These are phyloP conservation scores for Pelodytes ibericus DNA, from an alignment of 2,797 vertebrate species.

Conservation along the genomic window DNA sequence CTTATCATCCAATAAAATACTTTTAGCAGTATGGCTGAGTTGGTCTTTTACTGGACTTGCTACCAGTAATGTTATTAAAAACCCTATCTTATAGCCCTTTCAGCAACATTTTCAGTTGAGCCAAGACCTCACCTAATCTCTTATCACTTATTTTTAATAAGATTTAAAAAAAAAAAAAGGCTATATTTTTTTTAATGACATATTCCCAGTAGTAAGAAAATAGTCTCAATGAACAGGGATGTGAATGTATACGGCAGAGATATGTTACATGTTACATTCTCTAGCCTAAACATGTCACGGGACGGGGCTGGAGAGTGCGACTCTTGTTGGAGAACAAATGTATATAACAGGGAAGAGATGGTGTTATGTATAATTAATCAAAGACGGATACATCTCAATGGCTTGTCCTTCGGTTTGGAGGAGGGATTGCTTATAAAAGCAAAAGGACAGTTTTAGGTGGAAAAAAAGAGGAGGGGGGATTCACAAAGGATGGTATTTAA, in stretches of 20 bases:
- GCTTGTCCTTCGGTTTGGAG: constrained; percentile 73
- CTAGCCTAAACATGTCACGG: constrained; percentile 79
- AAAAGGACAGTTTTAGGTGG: constrained; percentile 73
- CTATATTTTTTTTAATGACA: neutral
- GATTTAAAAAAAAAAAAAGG: neutral
- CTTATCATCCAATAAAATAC: too few relatives aligned
- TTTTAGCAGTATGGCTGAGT: too few relatives aligned
- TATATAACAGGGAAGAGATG: constrained; percentile 69
- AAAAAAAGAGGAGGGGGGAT: constrained; percentile 64
- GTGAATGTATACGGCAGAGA: neutral
- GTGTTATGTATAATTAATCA: constrained; percentile 59
- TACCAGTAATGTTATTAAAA: too few relatives aligned
- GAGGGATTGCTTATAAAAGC: constrained; percentile 74
- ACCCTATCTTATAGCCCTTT: too few relatives aligned
- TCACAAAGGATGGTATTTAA: constrained; percentile 65
- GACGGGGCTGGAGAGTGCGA: too few relatives aligned
- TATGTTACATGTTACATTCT: constrained; percentile 59
- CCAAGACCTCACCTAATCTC: neutral
- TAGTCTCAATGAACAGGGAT: neutral
- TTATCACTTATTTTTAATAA: neutral
- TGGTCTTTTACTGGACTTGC: too few relatives aligned
- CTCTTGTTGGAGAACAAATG: constrained; percentile 80
- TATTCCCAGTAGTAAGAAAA: neutral
- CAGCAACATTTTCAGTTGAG: neutral
- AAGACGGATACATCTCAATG: constrained; percentile 74